Evolutionary conservation across 23 tunicate species (phyloP).

Genomic region (Trididemnum nubilum): DNA sequence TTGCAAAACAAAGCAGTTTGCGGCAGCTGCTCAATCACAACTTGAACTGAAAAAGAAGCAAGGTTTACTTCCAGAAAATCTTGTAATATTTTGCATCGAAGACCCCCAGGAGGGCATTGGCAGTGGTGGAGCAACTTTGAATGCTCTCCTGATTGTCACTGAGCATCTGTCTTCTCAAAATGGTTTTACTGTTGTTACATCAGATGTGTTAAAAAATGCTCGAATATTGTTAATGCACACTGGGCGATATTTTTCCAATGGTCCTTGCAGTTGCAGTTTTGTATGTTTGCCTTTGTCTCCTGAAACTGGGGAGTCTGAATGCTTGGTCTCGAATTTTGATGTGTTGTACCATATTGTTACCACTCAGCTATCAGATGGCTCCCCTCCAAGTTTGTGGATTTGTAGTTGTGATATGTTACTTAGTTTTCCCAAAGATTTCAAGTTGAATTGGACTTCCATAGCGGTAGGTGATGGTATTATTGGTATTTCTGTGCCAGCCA

Average conservation of each 20-base stretch:
- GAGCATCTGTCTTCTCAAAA: constrained; percentile 74
- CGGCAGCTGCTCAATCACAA: constrained; percentile 57
- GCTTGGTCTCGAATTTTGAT: constrained; percentile 83
- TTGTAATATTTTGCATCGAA: constrained; percentile 54
- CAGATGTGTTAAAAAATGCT: constrained; percentile 69
- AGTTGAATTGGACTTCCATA: constrained; percentile 36
- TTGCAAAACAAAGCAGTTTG: constrained; percentile 52
- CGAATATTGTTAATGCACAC: constrained; percentile 70
- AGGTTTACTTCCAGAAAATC: constrained; percentile 53
- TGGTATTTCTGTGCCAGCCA: constrained; percentile 65
- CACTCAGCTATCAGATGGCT: constrained; percentile 42
- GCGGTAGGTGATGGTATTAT: constrained; percentile 51
- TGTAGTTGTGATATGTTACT: constrained; percentile 93
- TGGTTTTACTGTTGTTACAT: constrained; percentile 57
- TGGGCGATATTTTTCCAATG: constrained; percentile 75
- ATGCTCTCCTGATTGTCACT: constrained; percentile 74
- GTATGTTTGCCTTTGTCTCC: constrained; percentile 48
- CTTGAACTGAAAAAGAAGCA: constrained; percentile 42
- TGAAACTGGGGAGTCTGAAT: constrained; percentile 36
- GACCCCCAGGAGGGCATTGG: constrained; percentile 90
- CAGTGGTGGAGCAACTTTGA: constrained; percentile 92
- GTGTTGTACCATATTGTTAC: constrained; percentile 49
- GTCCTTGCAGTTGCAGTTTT: constrained; percentile 74
- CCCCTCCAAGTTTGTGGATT: constrained; percentile 91
- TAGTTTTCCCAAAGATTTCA: constrained; percentile 40